Base-by-base conservation (phyloP, 2,797 vertebrate genomes). In the Catamblyrhynchus diadema region DNA sequence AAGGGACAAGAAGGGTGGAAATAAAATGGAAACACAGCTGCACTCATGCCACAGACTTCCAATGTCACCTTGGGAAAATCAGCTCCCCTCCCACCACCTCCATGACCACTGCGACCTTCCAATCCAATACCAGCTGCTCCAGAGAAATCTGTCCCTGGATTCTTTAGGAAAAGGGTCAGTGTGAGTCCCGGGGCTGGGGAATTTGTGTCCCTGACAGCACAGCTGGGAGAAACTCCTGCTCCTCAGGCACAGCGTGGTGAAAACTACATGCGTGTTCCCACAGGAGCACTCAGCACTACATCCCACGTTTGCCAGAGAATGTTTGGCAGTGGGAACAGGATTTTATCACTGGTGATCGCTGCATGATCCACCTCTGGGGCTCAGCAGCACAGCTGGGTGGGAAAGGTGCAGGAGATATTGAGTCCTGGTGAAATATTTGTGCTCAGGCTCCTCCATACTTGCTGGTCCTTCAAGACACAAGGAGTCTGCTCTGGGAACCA, bases 121-220 rank as follows among this genome's bases (percentile, higher is more conserved):
- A 8, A 9, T 10, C 56, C 35, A 12, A 8, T 6, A 12, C 33
- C 33, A 23, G 23, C 64, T 15, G 25, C 60, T 65, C 6, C 59
- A 21, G n/a, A 15, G n/a, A 35, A 53, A 45, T 0, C 1, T 0
- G 16, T 6, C 50, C 79, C 16, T 28, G 50, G 11, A 12, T 69
- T 45, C 21, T 22, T 35, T 3, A 30, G 45, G 41, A 22, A 7
- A 32, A 59, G 60, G 64, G 32, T 6, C 61, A 24, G 59, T 13
- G 18, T 0, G 18, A 37, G 51, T 54, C 28, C 64, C 0, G 0
- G 57, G 23, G 70, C 62, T 24, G 54, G 45, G 27, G 25, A 41
- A 10, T 17, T 60, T 6, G 19, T n/a, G 32, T 21, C 56, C 79
- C 71, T 33, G 41, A 23, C 16, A 33, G 79, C 39, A 35, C 25